Evolutionary conservation across 2,797 vertebrate genomes (phyloP).

Genomic region (Mus spretus): DNA sequence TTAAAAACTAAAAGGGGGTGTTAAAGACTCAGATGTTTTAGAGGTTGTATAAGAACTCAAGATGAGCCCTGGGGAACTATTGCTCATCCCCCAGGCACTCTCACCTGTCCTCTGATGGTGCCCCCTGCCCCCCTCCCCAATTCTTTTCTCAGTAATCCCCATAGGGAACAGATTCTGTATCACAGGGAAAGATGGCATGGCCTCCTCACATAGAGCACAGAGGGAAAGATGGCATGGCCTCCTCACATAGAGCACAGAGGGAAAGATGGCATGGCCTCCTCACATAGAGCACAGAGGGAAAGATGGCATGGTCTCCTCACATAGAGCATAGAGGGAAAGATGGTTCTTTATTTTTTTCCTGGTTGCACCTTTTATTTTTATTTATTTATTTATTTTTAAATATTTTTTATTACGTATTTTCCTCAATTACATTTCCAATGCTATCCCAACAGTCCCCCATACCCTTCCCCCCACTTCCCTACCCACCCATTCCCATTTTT

Average conservation of each 20-base stretch:
- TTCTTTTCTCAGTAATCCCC: neutral
- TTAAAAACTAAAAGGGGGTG: neutral
- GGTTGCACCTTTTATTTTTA: too few relatives aligned
- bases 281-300: neutral
- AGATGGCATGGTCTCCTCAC: neutral
- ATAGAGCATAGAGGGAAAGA: neutral
- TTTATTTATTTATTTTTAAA: too few relatives aligned
- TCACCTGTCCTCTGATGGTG: neutral
- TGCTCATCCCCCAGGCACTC: neutral
- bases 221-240: neutral
- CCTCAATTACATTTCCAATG: too few relatives aligned
- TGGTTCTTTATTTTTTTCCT: neutral
- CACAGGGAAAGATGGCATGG: neutral
- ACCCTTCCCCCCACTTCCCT: too few relatives aligned
- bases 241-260: neutral
- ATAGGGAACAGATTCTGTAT: neutral
- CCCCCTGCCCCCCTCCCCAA: too few relatives aligned
- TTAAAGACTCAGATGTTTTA: neutral
- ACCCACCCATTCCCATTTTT: too few relatives aligned
- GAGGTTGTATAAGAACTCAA: neutral
- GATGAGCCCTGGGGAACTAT: neutral
- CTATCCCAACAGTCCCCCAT: too few relatives aligned
- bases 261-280: neutral
- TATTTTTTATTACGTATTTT: too few relatives aligned
- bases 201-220: neutral